phyloP scores from a whole-genome alignment of 2,888 invertebrate genomes.

The Thereva nobilitata region DNA sequence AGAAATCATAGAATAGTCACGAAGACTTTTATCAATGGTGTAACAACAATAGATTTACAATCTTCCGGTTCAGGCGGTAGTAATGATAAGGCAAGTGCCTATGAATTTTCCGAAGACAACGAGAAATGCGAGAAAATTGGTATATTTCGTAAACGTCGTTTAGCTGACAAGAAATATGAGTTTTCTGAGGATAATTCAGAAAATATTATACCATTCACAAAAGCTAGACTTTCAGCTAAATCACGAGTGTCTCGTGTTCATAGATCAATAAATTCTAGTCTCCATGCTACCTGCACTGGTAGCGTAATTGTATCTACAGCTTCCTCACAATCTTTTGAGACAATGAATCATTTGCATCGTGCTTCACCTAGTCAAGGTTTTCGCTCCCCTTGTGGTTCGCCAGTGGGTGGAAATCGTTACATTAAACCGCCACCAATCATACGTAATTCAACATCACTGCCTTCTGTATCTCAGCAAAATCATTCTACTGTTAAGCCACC shows the following conservation, averaged over 20 bases:
- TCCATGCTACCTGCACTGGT: constrained; percentile 34
- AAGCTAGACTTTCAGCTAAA: constrained; percentile 38
- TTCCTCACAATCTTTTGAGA: constrained; percentile 43
- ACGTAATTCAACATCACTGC: constrained; percentile 22
- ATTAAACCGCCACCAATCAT: constrained; percentile 41
- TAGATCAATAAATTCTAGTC: constrained; percentile 36
- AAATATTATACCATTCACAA: constrained; percentile 63
- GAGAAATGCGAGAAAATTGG: constrained; percentile 86
- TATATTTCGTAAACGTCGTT: constrained; percentile 78
- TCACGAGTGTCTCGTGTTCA: constrained; percentile 38
- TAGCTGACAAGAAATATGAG: constrained; percentile 91
- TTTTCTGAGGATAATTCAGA: constrained; percentile 79
- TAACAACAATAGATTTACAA: constrained; percentile 54
- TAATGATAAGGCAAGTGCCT: constrained; percentile 66
- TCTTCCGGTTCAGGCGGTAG: constrained; percentile 49
- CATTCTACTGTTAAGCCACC: constrained; percentile 51
- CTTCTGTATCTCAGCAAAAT: constrained; percentile 48
- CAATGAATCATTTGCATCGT: constrained; percentile 46
- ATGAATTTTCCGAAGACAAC: constrained; percentile 83
- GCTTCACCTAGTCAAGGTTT: constrained; percentile 53
- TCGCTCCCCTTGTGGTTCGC: constrained; percentile 58
- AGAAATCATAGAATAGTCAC: constrained; percentile 56
- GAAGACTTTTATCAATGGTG: constrained; percentile 55
- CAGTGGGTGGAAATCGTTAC: constrained; percentile 43
- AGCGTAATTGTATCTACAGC: constrained; percentile 37